phyloP scores from a whole-genome alignment of 2,797 vertebrate species.

The Gila robusta region DNA sequence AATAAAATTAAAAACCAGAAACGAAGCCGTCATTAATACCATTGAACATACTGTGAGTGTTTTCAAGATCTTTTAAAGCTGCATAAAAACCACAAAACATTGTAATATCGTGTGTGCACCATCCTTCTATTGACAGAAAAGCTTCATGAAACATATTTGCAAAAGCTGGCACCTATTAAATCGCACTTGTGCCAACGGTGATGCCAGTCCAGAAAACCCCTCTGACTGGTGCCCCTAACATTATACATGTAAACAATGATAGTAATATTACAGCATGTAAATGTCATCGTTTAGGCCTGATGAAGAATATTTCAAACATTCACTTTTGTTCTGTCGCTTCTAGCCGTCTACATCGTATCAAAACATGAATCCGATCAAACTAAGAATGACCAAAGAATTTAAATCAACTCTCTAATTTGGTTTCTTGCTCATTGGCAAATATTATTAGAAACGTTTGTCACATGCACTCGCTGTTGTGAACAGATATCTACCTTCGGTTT shows the following conservation, averaged over 20 bases:
- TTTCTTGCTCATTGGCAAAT: constrained; percentile 64
- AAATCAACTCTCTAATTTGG: constrained; percentile 39
- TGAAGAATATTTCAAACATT: constrained; percentile 31
- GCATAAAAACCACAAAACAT: constrained; percentile 51
- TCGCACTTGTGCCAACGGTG: background rate
- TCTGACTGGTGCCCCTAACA: background rate
- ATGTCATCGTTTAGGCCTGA: constrained; percentile 9
- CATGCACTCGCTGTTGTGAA: constrained; percentile 75
- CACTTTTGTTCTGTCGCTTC: constrained; percentile 5
- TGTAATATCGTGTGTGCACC: constrained; percentile 27
- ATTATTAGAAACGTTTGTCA: constrained; percentile 75
- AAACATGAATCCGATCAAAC: constrained; percentile 36
- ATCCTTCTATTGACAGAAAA: constrained; percentile 19
- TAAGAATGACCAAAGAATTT: constrained; percentile 56
- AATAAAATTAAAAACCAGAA: constrained; percentile 25
- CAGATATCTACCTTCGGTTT: constrained; percentile 66
- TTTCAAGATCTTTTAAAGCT: constrained; percentile 43
- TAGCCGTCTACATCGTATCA: constrained; percentile 22
- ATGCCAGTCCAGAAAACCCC: constrained; percentile 4
- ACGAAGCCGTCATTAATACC: constrained; percentile 20
- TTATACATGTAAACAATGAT: constrained; percentile 41
- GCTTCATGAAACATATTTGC: constrained; percentile 23
- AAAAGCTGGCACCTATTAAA: constrained; percentile 16
- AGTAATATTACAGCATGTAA: constrained; percentile 40
- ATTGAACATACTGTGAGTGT: constrained; percentile 27